Evolutionary conservation across 2,113 vertebrate genomes (phyloP).

Genomic region (Aramus guarauna): DNA sequence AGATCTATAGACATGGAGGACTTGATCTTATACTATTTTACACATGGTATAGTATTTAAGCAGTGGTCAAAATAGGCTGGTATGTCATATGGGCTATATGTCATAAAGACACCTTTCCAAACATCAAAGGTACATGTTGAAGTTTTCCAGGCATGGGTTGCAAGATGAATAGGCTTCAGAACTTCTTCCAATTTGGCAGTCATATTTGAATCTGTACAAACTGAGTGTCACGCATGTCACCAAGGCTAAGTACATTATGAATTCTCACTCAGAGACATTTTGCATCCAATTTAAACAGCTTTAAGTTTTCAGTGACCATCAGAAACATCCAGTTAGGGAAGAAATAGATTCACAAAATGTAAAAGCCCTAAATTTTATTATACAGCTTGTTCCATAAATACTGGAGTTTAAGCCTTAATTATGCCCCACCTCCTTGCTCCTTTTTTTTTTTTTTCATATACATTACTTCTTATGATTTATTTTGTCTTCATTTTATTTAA

Average conservation of each 20-base stretch:
- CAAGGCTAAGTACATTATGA: neutral
- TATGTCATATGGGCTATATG: neutral
- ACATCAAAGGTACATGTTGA: neutral
- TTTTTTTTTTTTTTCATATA: neutral
- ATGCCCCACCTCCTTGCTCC: neutral
- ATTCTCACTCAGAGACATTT: neutral
- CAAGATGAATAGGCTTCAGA: neutral
- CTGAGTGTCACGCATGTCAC: neutral
- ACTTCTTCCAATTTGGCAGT: neutral
- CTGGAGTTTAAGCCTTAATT: neutral
- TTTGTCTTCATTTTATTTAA: neutral
- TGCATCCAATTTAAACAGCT: neutral
- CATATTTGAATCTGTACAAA: neutral
- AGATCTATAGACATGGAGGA: neutral
- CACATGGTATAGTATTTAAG: neutral
- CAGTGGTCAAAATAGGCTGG: neutral
- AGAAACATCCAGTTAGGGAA: neutral
- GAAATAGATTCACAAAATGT: neutral
- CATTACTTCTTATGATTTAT: neutral
- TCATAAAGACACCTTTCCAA: neutral
- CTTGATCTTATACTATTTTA: neutral
- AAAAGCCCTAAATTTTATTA: neutral
- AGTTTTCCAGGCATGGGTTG: neutral
- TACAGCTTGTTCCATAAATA: fast-evolving
- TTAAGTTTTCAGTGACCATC: neutral